Percentiles rank a stretch among this genome's conserved stretches.
phyloP scores from a whole-genome alignment of 2,888 invertebrate genomes.

The Thymelicus lineola region DNA sequence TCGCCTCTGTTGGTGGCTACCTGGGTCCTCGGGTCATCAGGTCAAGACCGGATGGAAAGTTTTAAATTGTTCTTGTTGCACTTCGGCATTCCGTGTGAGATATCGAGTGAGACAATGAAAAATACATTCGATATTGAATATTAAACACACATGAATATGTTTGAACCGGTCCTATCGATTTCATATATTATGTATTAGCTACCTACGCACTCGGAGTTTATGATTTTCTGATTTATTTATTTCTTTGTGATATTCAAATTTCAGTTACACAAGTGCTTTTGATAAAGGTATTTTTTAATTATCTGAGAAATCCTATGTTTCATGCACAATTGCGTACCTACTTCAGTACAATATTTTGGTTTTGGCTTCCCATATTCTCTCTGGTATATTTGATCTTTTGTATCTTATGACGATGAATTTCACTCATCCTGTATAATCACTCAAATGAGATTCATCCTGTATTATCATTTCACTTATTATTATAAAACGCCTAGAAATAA shows the following conservation, averaged over 20 bases:
- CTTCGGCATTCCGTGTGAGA: constrained; percentile 15
- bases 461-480: neutral
- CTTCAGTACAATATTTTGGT: too few relatives aligned
- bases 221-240: neutral
- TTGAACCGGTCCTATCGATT: constrained; percentile 8
- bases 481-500: neutral
- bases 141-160: constrained; percentile 24
- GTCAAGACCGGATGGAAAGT: constrained; percentile 45
- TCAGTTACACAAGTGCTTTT: too few relatives aligned
- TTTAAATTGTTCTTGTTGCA: constrained; percentile 39
- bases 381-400: neutral
- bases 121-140: constrained; percentile 32
- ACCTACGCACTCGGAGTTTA: neutral
- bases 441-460: neutral
- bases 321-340: too few relatives aligned
- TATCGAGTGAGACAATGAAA: constrained; percentile 31
- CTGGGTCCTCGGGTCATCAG: constrained; percentile 54
- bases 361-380: neutral
- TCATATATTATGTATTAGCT: neutral
- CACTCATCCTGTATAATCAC: neutral
- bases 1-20: constrained; percentile 19
- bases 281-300: too few relatives aligned
- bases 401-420: neutral
- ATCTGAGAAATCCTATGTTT: too few relatives aligned
- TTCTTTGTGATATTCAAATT: neutral